Percentiles rank a stretch among this genome's conserved stretches.
Conservation (phyloP, 1,140 invertebrate species). For the Sycophila sp. region DNA sequence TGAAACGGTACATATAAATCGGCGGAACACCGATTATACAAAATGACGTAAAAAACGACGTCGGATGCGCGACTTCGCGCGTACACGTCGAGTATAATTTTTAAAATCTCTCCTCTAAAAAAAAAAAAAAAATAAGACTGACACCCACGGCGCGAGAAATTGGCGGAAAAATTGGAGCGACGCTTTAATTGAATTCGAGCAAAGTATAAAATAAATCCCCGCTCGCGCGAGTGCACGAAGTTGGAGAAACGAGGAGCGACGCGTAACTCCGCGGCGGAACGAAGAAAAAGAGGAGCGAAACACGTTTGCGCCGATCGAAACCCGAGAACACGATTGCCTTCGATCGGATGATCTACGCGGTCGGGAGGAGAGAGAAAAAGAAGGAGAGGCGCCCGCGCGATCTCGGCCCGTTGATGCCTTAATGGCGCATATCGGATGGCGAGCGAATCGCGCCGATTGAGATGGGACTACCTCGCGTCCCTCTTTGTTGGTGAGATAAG, state of each 20-base stretch:
- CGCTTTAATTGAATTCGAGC: conserved; percentile 29
- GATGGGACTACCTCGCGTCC: conserved; percentile 37
- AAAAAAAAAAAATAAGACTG: no score
- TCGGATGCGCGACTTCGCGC: no score
- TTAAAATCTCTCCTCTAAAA: no score
- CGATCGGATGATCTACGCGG: conserved; percentile 40
- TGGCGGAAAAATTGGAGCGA: no score
- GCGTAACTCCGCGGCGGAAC: conserved; percentile 36
- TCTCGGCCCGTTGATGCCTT: conserved; percentile 40
- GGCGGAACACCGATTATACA: no score
- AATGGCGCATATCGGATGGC: conserved; percentile 43
- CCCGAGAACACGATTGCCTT: conserved; percentile 44
- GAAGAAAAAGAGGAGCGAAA: conserved; percentile 35
- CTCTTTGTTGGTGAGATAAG: conserved; percentile 36
- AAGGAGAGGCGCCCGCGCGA: conserved; percentile 10
- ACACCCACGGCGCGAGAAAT: no score
- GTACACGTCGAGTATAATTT: no score
- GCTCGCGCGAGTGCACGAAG: conserved; percentile 18
- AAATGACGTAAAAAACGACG: no score
- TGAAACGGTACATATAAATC: no score
- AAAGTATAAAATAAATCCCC: conserved; percentile 6
- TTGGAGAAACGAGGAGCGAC: no score
- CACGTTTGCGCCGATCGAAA: conserved; percentile 42
- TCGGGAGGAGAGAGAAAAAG: conserved; percentile 1
- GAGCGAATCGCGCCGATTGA: conserved; percentile 32